These are phyloP conservation scores for Protophormia terraenovae DNA, from an alignment of 2,888 invertebrate species.

Conservation along the genomic window DNA sequence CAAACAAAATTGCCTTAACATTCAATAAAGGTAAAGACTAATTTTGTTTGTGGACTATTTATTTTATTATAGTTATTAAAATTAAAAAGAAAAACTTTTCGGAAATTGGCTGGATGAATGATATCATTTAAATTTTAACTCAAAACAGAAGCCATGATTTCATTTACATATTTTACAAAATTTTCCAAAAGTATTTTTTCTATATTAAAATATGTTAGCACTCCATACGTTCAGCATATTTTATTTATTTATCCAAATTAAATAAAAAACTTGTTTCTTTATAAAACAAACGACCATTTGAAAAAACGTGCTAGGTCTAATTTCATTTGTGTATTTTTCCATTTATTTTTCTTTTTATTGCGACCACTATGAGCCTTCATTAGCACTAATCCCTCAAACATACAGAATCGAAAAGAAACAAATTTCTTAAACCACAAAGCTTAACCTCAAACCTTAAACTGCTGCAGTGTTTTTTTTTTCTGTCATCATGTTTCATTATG, in stretches of 20 bases:
- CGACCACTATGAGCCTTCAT: slow-evolving; percentile 21
- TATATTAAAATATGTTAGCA: no score
- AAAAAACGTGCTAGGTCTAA: slow-evolving; percentile 5
- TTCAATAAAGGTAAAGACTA: no score
- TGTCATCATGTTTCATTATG: not conserved
- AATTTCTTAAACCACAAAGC: slow-evolving; percentile 36
- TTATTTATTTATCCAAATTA: not conserved
- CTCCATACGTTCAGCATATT: not conserved
- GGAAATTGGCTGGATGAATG: no score
- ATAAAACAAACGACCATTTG: not conserved
- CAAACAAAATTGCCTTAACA: no score
- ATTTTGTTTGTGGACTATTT: no score
- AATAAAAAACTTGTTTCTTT: not conserved
- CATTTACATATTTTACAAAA: no score
- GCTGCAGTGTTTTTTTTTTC: not conserved
- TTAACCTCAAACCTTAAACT: slow-evolving; percentile 34
- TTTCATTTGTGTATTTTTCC: not conserved
- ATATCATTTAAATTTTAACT: no score
- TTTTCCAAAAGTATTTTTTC: no score
- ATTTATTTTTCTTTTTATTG: not conserved
- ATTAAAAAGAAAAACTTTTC: no score
- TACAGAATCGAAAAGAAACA: slow-evolving; percentile 9
- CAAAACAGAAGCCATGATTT: no score
- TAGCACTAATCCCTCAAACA: slow-evolving; percentile 51
- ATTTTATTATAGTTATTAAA: no score